Conservation (phyloP, 2,797 vertebrate genomes). For the Malacoctenus gilli region DNA sequence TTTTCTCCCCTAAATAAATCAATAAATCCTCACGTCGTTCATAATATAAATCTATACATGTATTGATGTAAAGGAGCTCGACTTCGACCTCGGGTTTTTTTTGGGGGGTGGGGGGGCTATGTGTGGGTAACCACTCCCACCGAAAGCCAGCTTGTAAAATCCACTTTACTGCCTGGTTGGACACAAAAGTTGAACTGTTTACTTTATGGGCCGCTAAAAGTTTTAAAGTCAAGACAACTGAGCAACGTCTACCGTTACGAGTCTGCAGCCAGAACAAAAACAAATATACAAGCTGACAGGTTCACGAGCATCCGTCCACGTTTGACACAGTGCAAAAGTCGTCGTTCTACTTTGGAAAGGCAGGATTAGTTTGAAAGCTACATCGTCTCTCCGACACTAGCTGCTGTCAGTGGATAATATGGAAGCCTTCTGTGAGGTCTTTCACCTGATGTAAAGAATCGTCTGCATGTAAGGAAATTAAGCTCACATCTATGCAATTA, state of each 20-base stretch:
- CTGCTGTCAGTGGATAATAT: too few relatives aligned
- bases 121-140: slow-evolving; percentile 26
- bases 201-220: slow-evolving; percentile 39
- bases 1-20: background rate
- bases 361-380: background rate
- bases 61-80: too few relatives aligned
- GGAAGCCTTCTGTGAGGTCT: too few relatives aligned
- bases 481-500: too few relatives aligned
- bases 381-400: too few relatives aligned
- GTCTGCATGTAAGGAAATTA: background rate
- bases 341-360: background rate
- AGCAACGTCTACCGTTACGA: slow-evolving; percentile 14
- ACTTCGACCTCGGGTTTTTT: too few relatives aligned
- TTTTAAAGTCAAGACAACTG: slow-evolving; percentile 23
- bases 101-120: too few relatives aligned
- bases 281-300: background rate
- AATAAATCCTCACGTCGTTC: slow-evolving; percentile 5
- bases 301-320: slow-evolving; percentile 7
- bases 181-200: slow-evolving; percentile 35
- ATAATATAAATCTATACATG: slow-evolving; percentile 27
- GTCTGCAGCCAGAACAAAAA: background rate
- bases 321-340: background rate
- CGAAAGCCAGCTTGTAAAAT: slow-evolving; percentile 20
- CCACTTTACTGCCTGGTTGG: slow-evolving; percentile 27
- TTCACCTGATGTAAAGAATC: background rate